phyloP scores from a whole-genome alignment of 2,888 invertebrate species.

The Ephialtes manifestator region DNA sequence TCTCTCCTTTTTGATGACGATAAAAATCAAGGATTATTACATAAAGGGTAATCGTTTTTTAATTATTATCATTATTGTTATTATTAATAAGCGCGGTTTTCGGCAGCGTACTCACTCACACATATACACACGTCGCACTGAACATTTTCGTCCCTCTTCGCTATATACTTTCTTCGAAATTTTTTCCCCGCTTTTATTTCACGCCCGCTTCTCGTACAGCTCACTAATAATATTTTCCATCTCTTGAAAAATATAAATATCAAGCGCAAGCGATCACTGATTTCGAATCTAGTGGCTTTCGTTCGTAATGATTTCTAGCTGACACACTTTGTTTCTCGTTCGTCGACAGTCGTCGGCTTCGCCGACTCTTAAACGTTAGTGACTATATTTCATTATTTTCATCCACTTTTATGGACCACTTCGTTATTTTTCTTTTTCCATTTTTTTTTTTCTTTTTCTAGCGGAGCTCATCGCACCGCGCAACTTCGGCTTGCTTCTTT shows the following conservation, averaged over 20 bases:
- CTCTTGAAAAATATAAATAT: slow-evolving; percentile 83
- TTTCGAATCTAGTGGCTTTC: slow-evolving; percentile 60
- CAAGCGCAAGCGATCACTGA: slow-evolving; percentile 82
- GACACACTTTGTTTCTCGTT: slow-evolving; percentile 58
- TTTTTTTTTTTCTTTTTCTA: slow-evolving; percentile 36
- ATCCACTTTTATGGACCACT: slow-evolving; percentile 55
- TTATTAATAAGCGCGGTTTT: slow-evolving; percentile 83
- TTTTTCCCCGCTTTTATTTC: slow-evolving; percentile 41
- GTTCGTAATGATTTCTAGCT: slow-evolving; percentile 47
- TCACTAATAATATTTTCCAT: slow-evolving; percentile 70
- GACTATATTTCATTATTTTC: slow-evolving; percentile 78
- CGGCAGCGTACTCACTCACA: slow-evolving; percentile 75
- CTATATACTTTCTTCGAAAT: slow-evolving; percentile 42
- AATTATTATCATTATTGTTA: slow-evolving; percentile 71
- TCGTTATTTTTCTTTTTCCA: slow-evolving; percentile 20
- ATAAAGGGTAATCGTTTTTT: slow-evolving; percentile 76
- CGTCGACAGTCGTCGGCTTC: slow-evolving; percentile 63
- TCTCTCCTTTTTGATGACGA: slow-evolving; percentile 74
- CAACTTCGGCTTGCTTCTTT: slow-evolving; percentile 42
- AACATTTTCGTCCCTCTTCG: slow-evolving; percentile 70
- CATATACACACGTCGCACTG: slow-evolving; percentile 74
- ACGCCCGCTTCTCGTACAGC: slow-evolving; percentile 58
- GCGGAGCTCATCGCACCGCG: slow-evolving; percentile 48
- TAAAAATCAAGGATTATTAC: slow-evolving; percentile 81
- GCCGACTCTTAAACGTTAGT: slow-evolving; percentile 82